phyloP scores from a whole-genome alignment of 2,888 invertebrate genomes.

The Ernsta delagoae region DNA sequence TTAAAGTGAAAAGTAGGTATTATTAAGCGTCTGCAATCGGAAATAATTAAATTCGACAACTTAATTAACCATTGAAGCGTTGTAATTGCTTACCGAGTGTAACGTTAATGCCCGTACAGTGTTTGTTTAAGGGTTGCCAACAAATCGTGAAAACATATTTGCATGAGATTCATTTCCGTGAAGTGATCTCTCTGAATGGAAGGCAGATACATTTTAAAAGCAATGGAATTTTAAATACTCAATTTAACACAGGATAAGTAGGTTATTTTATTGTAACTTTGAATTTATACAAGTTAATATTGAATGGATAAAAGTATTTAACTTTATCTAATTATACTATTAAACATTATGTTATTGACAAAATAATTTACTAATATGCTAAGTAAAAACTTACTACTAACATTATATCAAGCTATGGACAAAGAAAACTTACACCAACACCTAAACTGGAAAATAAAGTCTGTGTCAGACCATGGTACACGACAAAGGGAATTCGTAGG shows the following conservation, averaged over 20 bases:
- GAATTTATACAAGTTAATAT: no score
- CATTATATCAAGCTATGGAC: no score
- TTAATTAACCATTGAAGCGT: constrained; percentile 46
- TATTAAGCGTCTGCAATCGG: constrained; percentile 36
- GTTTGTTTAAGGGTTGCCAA: constrained; percentile 32
- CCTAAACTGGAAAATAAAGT: no score
- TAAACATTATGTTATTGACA: no score
- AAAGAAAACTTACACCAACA: no score
- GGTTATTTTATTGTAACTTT: no score
- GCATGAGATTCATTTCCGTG: constrained; percentile 9
- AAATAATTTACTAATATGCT: no score
- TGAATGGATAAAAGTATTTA: no score
- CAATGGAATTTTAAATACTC: neutral
- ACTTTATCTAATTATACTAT: no score
- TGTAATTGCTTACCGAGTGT: constrained; percentile 53
- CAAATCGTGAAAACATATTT: constrained; percentile 23
- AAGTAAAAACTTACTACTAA: no score
- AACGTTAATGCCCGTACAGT: constrained; percentile 42
- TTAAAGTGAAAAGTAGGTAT: constrained; percentile 17
- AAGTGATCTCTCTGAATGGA: neutral
- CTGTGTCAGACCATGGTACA: no score
- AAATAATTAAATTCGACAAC: constrained; percentile 48
- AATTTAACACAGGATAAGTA: neutral
- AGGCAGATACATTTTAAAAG: neutral
- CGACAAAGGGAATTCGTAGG: no score